Evolutionary conservation across 1,140 invertebrate genomes (phyloP), one percentile per base, ranked within the genome.

Genomic region (Drosophila watanabei): DNA sequence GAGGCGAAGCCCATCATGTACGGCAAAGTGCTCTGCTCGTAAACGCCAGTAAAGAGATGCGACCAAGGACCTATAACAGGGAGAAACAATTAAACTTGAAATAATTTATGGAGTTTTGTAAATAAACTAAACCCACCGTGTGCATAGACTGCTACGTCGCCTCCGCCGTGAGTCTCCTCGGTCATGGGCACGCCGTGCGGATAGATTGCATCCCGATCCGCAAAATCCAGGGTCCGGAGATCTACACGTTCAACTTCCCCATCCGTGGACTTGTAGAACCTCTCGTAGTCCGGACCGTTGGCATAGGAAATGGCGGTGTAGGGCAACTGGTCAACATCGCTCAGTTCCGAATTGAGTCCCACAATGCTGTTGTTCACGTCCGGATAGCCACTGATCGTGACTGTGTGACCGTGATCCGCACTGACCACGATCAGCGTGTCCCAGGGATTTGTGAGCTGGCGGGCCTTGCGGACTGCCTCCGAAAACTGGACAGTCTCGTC

Each of bases 231-330:
- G 8, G 20, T 68, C 2, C 79, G 63, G 37, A 82, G 69, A 76
- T 86, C 72, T 16, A 83, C 76, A 13, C 80, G 82, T 20, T 66
- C 57, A 43, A 88, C 73, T 16, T 56, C 13, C 9, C 62, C 76
- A 9, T 79, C 71, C 14, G 49, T 46, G 4, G 75, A 70, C 76
- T 93, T 91, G 94, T 94, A 92, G 76, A 94, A 94, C 56, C 93
- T 75, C 20, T 93, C 88, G 75, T 94, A 95, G 4, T 95, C 94
- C 6, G 95, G 95, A 4, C 97, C 97, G 86, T 97, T 97, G 6
- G 96, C 96, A 83, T 97, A 97, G 11, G 95, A 95, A 14, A 98
- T 94, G 0, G 96, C 96, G 0, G 96, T 95, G 83, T 97, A 97
- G 0, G 96, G 96, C 78, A 95, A 94, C 3, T 94, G 94, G 92